phyloP scores from a whole-genome alignment of 2,888 invertebrate species.

The Reticulitermes lucifugus region DNA sequence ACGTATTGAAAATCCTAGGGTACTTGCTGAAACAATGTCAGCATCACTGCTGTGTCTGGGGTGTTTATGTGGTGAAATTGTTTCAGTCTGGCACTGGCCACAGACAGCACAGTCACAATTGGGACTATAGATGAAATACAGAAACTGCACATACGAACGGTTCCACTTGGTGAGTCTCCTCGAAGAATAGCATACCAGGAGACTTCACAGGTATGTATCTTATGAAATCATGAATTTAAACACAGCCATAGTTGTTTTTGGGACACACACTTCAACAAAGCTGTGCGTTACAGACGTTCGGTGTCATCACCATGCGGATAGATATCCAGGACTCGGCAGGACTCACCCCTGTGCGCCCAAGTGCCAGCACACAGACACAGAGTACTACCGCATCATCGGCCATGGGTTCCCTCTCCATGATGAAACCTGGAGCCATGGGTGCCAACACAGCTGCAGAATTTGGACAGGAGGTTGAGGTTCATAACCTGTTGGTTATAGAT shows the following conservation, averaged over 20 bases:
- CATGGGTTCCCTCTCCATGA: slow-evolving; percentile 59
- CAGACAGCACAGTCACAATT: slow-evolving; percentile 90
- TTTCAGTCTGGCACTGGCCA: slow-evolving; percentile 84
- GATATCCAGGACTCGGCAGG: slow-evolving; percentile 87
- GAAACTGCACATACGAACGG: slow-evolving; percentile 95
- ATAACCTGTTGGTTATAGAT: slow-evolving; percentile 91
- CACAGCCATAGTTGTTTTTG: neutral
- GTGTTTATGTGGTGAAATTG: too few relatives aligned
- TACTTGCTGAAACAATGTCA: neutral
- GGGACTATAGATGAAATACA: slow-evolving; percentile 99
- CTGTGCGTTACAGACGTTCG: slow-evolving; percentile 79
- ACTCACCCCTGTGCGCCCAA: slow-evolving; percentile 73
- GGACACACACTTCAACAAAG: neutral
- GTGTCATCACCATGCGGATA: slow-evolving; percentile 89
- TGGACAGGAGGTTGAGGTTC: slow-evolving; percentile 90
- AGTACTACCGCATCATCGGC: slow-evolving; percentile 70
- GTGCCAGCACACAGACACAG: slow-evolving; percentile 83
- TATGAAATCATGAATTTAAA: neutral
- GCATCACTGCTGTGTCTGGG: too few relatives aligned
- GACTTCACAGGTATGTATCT: slow-evolving; percentile 74
- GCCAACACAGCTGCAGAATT: slow-evolving; percentile 63
- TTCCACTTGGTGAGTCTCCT: slow-evolving; percentile 94
- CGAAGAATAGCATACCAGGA: slow-evolving; percentile 96
- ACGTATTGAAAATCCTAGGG: slow-evolving; percentile 49
- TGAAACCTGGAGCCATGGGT: slow-evolving; percentile 58